Evolutionary conservation across 2,888 invertebrate species (phyloP).

Genomic region (Nebria salina): DNA sequence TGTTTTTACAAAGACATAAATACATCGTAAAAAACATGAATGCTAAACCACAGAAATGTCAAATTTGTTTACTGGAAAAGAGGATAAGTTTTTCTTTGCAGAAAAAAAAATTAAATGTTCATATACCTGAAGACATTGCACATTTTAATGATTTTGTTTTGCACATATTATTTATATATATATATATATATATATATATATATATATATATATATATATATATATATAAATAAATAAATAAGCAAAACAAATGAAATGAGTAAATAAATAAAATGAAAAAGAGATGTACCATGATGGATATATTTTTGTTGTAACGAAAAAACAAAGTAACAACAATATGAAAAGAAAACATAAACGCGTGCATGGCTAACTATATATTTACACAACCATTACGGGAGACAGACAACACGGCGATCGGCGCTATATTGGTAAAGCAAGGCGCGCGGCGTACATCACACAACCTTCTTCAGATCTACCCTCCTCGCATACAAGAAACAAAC

Average conservation of each 20-base stretch:
- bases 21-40: no score
- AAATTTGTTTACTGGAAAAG: no score
- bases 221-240: background rate
- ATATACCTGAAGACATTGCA: no score
- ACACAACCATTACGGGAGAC: constrained; percentile 23
- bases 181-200: no score
- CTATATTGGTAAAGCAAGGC: constrained; percentile 14
- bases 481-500: background rate
- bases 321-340: background rate
- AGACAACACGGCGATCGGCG: constrained; percentile 36
- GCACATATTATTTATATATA: no score
- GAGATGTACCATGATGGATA: background rate
- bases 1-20: no score
- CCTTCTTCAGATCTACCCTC: background rate
- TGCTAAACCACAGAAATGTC: no score
- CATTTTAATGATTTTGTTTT: no score
- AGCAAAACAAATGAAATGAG: background rate
- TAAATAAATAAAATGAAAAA: background rate
- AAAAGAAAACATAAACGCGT: background rate
- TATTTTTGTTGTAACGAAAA: background rate
- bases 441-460: constrained; percentile 22
- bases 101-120: no score
- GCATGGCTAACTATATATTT: constrained; percentile 22
- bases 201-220: no score
- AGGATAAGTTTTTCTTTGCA: no score